phyloP scores from a whole-genome alignment of 2,113 vertebrate genomes.

The Passer domesticus region DNA sequence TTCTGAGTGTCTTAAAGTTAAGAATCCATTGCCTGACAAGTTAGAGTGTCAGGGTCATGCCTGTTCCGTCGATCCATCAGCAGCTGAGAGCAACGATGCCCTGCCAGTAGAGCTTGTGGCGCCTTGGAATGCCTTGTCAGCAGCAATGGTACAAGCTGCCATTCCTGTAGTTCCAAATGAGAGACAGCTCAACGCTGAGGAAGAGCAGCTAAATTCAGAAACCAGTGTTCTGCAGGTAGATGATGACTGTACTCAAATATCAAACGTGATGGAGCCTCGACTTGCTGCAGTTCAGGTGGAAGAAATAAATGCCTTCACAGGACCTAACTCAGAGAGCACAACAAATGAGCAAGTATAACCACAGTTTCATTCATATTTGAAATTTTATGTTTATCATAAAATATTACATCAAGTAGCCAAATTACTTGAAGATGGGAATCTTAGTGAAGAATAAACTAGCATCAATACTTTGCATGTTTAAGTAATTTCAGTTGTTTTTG shows the following conservation, averaged over 20 bases:
- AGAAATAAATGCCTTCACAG: neutral
- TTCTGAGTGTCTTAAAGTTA: neutral
- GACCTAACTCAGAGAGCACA: neutral
- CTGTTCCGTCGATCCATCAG: neutral
- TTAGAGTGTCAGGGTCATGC: neutral
- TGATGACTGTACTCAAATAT: constrained; percentile 50
- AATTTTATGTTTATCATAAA: neutral
- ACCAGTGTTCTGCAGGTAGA: neutral
- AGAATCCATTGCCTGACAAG: neutral
- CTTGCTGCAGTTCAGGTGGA: neutral
- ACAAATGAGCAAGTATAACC: constrained; percentile 32
- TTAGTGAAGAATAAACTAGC: neutral
- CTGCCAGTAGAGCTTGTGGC: constrained; percentile 27
- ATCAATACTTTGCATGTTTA: neutral
- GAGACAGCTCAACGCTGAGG: neutral
- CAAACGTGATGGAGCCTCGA: neutral
- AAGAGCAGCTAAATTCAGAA: neutral
- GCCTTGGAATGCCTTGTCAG: constrained; percentile 45
- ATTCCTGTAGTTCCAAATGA: neutral
- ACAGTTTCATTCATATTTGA: neutral
- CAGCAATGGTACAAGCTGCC: neutral
- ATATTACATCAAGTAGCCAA: neutral
- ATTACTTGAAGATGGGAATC: neutral
- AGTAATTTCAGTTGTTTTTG: neutral
- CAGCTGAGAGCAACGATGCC: neutral